A percentile compares a stretch with the other conserved stretches of the same genome.
These are phyloP conservation scores for Eolophus roseicapilla DNA, from an alignment of 2,113 vertebrate species.

Conservation along the genomic window DNA sequence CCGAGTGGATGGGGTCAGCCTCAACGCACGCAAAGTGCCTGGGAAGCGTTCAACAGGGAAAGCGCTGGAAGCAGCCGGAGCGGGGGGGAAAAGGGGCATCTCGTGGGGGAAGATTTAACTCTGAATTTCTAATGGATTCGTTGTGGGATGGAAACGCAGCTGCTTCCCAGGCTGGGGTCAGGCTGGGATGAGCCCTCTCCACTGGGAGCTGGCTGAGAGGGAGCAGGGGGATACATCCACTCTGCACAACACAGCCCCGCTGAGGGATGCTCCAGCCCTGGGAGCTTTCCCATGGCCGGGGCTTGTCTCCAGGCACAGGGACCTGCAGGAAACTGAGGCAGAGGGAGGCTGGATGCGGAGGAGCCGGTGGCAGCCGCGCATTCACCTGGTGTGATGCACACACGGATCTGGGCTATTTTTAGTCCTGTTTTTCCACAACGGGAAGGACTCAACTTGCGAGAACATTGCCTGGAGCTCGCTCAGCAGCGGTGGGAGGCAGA, in stretches of 20 bases:
- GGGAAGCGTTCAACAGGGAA: not conserved
- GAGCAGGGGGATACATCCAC: not conserved
- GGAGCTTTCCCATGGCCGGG: accelerated
- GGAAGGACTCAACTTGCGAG: not conserved
- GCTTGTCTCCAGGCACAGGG: not conserved
- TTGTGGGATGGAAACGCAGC: not conserved
- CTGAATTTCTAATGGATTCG: not conserved
- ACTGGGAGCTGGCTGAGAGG: not conserved
- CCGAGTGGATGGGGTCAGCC: conserved; percentile 17
- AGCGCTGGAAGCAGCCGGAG: not conserved
- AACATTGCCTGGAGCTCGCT: conserved; percentile 41
- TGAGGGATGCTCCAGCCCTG: accelerated
- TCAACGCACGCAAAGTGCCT: not conserved
- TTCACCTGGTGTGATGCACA: not conserved
- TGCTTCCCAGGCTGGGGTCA: not conserved
- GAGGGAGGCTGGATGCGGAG: not conserved
- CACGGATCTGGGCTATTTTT: not conserved
- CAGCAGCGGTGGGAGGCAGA: not conserved
- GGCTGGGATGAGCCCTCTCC: not conserved
- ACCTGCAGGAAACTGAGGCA: not conserved
- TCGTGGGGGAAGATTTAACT: conserved; percentile 43
- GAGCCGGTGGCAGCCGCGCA: not conserved
- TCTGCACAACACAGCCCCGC: accelerated
- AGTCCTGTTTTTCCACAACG: not conserved
- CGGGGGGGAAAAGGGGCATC: not conserved